Percentiles rank a stretch among this genome's conserved stretches.
Evolutionary conservation across 2,113 vertebrate species (phyloP).

Genomic region (Datnioides undecimradiatus): DNA sequence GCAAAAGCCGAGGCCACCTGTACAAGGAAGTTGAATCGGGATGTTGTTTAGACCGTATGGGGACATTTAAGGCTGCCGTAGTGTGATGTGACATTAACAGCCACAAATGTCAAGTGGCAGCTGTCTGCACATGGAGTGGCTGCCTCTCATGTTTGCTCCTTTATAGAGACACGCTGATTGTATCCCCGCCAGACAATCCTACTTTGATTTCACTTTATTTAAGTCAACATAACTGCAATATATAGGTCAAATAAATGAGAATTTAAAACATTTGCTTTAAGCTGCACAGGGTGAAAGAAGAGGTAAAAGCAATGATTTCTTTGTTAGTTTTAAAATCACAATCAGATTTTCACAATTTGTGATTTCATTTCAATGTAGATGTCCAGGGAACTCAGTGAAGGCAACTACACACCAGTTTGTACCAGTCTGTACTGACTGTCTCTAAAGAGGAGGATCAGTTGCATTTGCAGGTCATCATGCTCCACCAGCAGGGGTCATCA

Average conservation of each 20-base stretch:
- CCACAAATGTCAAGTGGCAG: conserved; percentile 66
- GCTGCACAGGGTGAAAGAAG: background rate
- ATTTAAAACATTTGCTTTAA: background rate
- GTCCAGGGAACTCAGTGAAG: background rate
- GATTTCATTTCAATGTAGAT: background rate
- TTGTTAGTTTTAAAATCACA: background rate
- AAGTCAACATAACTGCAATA: too few relatives aligned
- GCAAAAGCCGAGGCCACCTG: conserved; percentile 44
- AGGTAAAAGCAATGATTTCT: background rate
- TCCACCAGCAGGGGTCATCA: conserved; percentile 78
- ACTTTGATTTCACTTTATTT: too few relatives aligned
- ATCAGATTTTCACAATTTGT: background rate
- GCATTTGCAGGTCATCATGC: conserved; percentile 26
- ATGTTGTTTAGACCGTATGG: conserved; percentile 51
- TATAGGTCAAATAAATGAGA: background rate
- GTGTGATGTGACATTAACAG: conserved; percentile 48
- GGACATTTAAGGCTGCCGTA: conserved; percentile 37
- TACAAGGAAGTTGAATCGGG: conserved; percentile 49
- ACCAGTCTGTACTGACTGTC: background rate
- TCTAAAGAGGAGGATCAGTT: background rate
- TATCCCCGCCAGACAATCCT: too few relatives aligned
- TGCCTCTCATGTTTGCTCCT: conserved; percentile 24
- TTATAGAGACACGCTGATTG: conserved; percentile 21
- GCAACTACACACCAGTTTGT: background rate
- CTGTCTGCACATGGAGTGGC: conserved; percentile 50